Conservation (phyloP, 2,888 invertebrate genomes). For the Drosophila neotestacea region DNA sequence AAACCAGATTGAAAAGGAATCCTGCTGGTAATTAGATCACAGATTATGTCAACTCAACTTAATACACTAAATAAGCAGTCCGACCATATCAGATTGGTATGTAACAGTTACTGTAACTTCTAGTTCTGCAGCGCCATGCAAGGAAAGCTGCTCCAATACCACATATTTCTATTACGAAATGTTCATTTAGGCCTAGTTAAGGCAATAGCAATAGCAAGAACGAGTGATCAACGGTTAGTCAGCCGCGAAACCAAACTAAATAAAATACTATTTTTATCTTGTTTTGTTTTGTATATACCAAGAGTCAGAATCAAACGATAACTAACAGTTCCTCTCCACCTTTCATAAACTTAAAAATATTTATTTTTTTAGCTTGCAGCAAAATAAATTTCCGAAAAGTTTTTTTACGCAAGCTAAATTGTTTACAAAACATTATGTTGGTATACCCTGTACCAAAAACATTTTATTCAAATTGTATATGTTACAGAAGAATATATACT, state of each 20-base stretch:
- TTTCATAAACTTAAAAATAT: slow-evolving; percentile 8
- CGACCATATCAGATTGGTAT: slow-evolving; percentile 36
- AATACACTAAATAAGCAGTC: slow-evolving; percentile 5
- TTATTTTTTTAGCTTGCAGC: slow-evolving; percentile 20
- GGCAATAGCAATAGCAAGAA: not conserved
- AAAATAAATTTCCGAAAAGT: slow-evolving; percentile 19
- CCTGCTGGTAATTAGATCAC: slow-evolving; percentile 49
- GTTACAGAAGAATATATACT: slow-evolving; percentile 6
- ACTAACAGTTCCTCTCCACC: slow-evolving; percentile 14
- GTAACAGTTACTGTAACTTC: slow-evolving; percentile 50
- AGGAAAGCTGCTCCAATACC: slow-evolving; percentile 24
- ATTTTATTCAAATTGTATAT: slow-evolving; percentile 12
- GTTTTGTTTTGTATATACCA: slow-evolving; percentile 9
- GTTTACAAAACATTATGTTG: slow-evolving; percentile 35
- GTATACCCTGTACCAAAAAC: slow-evolving; percentile 13
- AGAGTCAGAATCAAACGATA: slow-evolving; percentile 5
- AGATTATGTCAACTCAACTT: slow-evolving; percentile 33
- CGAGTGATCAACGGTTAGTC: not conserved
- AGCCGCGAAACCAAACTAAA: not conserved
- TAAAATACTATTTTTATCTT: slow-evolving; percentile 15
- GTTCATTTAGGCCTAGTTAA: slow-evolving; percentile 7
- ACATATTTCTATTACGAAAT: slow-evolving; percentile 11
- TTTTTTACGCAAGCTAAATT: slow-evolving; percentile 30
- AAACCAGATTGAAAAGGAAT: slow-evolving; percentile 43
- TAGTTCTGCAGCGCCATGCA: slow-evolving; percentile 35